phyloP scores from a whole-genome alignment of 2,113 vertebrate genomes.

The Ailuropoda melanoleuca region DNA sequence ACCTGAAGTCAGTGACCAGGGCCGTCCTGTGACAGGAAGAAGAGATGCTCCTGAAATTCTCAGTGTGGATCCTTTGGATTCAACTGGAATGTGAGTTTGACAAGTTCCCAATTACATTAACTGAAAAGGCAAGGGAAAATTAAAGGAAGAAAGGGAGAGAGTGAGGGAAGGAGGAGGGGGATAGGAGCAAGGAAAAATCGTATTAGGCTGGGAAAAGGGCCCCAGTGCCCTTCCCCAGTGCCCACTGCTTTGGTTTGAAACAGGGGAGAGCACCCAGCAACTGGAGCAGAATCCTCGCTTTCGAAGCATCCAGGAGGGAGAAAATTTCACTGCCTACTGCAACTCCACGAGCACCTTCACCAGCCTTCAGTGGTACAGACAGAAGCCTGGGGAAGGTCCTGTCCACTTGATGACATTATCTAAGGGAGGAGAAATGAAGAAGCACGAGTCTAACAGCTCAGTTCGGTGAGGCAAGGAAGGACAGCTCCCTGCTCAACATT shows the following conservation, averaged over 20 bases:
- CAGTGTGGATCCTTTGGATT: conserved; percentile 40
- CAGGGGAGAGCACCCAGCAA: conserved; percentile 3
- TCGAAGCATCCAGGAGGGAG: conserved; percentile 24
- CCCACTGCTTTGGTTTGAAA: conserved; percentile 40
- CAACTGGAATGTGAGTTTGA: conserved; percentile 46
- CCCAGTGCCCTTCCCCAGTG: background rate
- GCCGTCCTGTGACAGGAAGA: background rate
- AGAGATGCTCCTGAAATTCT: conserved; percentile 46
- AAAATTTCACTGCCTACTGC: background rate
- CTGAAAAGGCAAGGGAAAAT: background rate
- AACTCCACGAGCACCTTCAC: background rate
- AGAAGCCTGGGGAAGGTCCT: background rate
- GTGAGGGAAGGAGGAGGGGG: background rate
- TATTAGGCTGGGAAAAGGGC: background rate
- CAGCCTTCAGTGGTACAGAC: conserved; percentile 38
- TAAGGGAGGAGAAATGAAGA: background rate
- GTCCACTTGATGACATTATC: background rate
- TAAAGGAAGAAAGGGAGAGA: background rate
- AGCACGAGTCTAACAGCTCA: background rate
- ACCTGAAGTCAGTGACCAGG: background rate
- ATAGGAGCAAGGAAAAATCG: background rate
- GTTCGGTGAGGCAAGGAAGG: conserved; percentile 40
- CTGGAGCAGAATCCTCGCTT: background rate
- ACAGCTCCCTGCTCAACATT: background rate
- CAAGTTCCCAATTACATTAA: background rate